phyloP scores from a whole-genome alignment of 1,140 invertebrate species.

The Tetramorium parvispinum region DNA sequence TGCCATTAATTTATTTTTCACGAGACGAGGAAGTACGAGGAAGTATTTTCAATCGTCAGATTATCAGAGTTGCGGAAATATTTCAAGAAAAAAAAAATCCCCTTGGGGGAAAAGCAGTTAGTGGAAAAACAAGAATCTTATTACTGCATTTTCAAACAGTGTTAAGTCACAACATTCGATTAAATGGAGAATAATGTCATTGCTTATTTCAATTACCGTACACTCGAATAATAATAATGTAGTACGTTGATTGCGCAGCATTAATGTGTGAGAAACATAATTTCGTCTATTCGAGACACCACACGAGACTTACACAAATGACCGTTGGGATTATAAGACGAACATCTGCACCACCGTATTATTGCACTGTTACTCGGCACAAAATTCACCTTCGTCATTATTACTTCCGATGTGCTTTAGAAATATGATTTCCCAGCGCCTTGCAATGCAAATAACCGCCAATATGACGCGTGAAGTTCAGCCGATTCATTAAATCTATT shows the following conservation, averaged over 20 bases:
- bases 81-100: neutral
- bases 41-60: neutral
- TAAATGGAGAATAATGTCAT: neutral
- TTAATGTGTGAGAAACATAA: neutral
- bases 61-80: neutral
- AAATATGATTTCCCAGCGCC: neutral
- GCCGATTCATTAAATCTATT: constrained; percentile 11
- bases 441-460: constrained; percentile 2
- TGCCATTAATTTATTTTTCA: neutral
- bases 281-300: neutral
- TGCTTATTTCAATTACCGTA: neutral
- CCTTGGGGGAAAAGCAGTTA: neutral
- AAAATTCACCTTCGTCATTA: constrained; percentile 23
- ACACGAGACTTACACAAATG: neutral
- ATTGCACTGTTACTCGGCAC: neutral
- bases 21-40: neutral
- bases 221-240: neutral
- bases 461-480: neutral
- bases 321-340: neutral
- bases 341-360: constrained; percentile 7
- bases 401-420: neutral
- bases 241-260: neutral
- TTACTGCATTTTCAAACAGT: neutral
- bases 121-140: neutral
- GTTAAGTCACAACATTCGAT: neutral